Conservation (phyloP, 1,140 invertebrate genomes). For the Eciton burchellii region DNA sequence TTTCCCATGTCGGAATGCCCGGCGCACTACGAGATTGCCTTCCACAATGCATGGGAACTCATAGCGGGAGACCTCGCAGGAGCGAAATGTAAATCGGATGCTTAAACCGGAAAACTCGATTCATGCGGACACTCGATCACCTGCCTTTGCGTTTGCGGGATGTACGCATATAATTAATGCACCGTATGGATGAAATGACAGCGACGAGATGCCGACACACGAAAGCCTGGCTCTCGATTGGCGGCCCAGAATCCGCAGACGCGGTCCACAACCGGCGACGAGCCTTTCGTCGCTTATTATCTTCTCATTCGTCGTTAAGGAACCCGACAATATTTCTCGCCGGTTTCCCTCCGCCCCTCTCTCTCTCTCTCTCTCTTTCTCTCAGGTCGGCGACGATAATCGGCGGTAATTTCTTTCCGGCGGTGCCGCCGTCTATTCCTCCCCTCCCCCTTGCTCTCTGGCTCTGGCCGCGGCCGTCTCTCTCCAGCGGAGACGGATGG, state of each 20-base stretch:
- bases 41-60: conserved; percentile 37
- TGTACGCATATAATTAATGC: neutral
- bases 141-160: neutral
- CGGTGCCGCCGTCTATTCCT: conserved; percentile 9
- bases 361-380: neutral
- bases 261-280: neutral
- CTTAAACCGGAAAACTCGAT: conserved; percentile 11
- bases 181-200: neutral
- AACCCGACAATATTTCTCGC: conserved; percentile 58
- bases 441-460: neutral
- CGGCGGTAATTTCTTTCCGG: conserved; percentile 65
- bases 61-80: conserved; percentile 16
- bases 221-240: conserved; percentile 5
- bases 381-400: conserved; percentile 58
- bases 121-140: neutral
- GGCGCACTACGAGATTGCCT: conserved; percentile 6
- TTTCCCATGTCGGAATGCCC: conserved; percentile 9
- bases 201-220: neutral
- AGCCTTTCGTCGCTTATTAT: conserved; percentile 54
- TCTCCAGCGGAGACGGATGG: conserved; percentile 50
- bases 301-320: conserved; percentile 20
- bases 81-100: conserved; percentile 30
- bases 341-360: too few relatives aligned
- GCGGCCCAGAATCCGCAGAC: conserved; percentile 49
- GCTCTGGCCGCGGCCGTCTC: conserved; percentile 13